Base-by-base conservation (phyloP, 2,113 vertebrate species). In the Tetraodon nigroviridis region DNA sequence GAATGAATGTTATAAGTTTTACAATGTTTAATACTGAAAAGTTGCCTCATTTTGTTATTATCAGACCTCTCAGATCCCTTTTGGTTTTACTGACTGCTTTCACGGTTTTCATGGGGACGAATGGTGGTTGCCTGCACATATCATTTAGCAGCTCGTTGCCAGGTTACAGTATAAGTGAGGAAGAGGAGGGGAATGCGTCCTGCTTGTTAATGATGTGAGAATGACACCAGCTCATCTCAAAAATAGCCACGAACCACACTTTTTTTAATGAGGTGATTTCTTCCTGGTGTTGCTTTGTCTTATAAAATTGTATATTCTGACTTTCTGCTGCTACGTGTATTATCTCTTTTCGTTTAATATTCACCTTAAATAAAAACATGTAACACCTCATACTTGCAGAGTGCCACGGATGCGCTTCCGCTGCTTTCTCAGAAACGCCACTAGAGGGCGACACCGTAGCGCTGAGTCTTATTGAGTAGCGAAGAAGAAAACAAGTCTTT, bases 81-180 rank as follows among this genome's bases (percentile, higher is more conserved):
- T 27, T 13, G 21, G 69, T 42, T 55, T 51, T 21, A 48, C 19
- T 20, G n/a, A n/a, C 32, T 1, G 27, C 24, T 22, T 55, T 48
- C 47, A 49, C 32, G 1, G 32, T 37, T 37, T 37, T 59, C 11
- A 17, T 42, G 44, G 15, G n/a, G 6, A 16, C 5, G 40, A 47
- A 44, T 69, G 15, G 32, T 20, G 27, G 47, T 13, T 60, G 60
- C 58, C 42, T 16, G 51, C 61, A 64, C 53, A 63, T 57, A 60
- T 61, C 45, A 76, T 49, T 49, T 46, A 40, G 48, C 24, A 40
- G 40, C 71, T 58, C 61, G 83, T 85, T 83, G 83, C 78, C 78
- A 73, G 78, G 80, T 53, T 79, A 75, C 80, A 19, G 78, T 7
- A 32, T 41, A 42, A 69, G 45, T 54, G 55, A 58, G 69, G 42